Evolutionary conservation across 2,888 invertebrate genomes (phyloP), one percentile per base, ranked within the genome.

Genomic region (Rapana venosa): DNA sequence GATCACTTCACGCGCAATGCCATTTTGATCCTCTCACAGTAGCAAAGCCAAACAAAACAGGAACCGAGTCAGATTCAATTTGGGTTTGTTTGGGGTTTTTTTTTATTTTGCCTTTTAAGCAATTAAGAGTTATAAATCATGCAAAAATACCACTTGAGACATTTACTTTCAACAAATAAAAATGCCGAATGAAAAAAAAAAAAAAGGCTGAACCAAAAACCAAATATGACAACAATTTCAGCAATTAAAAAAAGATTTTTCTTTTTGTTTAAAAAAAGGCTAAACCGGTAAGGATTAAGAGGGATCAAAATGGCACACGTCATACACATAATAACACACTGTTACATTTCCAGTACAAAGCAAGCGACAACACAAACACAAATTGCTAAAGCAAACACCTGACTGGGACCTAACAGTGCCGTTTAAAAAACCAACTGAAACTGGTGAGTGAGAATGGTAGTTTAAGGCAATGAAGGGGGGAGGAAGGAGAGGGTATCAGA

Each of bases 261-360:
- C 13, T 79, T 32, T 79, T 32, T 26, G 26, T 11, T 8, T 5
- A 47, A 83, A 83, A 83, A 47, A 83, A 26, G 11, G 22, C 81
- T 35, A 89, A 90, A 90, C 91, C 91, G 87, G 89, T 91, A 90
- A 93, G 94, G 94, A 94, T 94, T 94, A 94, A 92, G 92, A 93
- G 92, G 94, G 93, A 94, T 94, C 94, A 94, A 93, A 93, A 94
- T 93, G 93, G 94, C 94, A 93, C 94, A 93, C 22, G 1, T 22
- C 30, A 32, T 20, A 86, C 56, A 85, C 1, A 4, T n/a, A 13
- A 79, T 32, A 79, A 79, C 79, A 35, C n/a, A 17, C 13, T 8
- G 20, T 17, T 20, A 79, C 35, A 35, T 35, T 79, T 6, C 32
- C 30, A 74, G 74, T n/a, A 26, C n/a, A n/a, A 61, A 13, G 13